Percentiles rank a stretch among this genome's conserved stretches.
Evolutionary conservation across 2,888 invertebrate species (phyloP).

Genomic region (Phrixothrix hirtus): DNA sequence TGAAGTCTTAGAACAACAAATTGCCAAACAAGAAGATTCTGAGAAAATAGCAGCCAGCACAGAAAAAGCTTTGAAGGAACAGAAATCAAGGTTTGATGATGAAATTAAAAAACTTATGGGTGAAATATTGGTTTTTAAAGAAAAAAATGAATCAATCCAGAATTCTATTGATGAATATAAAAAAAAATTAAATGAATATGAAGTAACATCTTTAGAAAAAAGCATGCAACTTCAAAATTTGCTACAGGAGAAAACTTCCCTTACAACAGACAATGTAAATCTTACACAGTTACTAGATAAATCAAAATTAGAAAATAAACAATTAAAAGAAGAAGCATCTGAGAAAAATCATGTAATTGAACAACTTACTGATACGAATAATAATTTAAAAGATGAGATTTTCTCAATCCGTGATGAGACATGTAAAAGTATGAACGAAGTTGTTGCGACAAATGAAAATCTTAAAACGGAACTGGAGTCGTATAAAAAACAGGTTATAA

Average conservation of each 20-base stretch:
- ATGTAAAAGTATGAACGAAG: no score
- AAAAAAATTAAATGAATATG: constrained; percentile 15
- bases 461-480: constrained; percentile 2
- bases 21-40: constrained; percentile 9
- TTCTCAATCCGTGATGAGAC: no score
- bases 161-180: constrained; percentile 13
- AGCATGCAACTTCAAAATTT: constrained; percentile 33
- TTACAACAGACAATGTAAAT: constrained; percentile 6
- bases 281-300: constrained; percentile 1
- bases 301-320: neutral
- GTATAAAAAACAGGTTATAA: constrained; percentile 30
- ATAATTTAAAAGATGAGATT: neutral
- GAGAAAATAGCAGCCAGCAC: constrained; percentile 20
- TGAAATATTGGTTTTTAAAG: constrained; percentile 9
- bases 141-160: constrained; percentile 12
- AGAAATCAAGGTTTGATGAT: constrained; percentile 32
- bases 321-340: neutral
- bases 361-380: neutral
- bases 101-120: constrained; percentile 29
- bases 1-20: neutral
- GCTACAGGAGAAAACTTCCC: constrained; percentile 16
- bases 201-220: constrained; percentile 5
- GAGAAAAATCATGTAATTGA: neutral
- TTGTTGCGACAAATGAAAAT: constrained; percentile 33
- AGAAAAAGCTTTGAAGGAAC: constrained; percentile 30